Base-by-base conservation (phyloP, 2,888 invertebrate genomes). In the Actias luna region DNA sequence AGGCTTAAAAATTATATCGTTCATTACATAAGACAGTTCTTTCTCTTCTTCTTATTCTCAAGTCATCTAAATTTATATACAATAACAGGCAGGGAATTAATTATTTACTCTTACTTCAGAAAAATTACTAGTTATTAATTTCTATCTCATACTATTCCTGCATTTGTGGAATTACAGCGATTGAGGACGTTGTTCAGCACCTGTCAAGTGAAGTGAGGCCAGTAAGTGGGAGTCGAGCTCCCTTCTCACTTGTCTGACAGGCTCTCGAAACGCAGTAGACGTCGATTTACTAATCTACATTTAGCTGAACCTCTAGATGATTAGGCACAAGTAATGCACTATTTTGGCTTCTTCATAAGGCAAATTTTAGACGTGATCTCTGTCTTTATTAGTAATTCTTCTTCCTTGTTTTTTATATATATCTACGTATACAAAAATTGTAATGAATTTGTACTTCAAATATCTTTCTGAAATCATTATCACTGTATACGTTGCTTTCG, bases 261-360 rank as follows among this genome's bases (percentile, higher is more conserved):
- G 18, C 33, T 35, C 62, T 62, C 50, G 35, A 52, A 14, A 59
- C 59, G 36, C 52, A 55, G 52, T 39, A 59, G 39, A 59, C 63
- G 27, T 55, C 39, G 63, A 59, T 59, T 25, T 59, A 52, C 39
- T 63, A 63, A 63, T 63, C 52, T 52, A 10, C 63, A 36, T 52
- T 63, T 57, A 57, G n/a, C 36, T 52, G 57, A n/a, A 29, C 27
- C 25, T 42, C 14, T 57, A 55, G 35, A 35, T 29, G 46, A 29
- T 29, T 4, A 36, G 25, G 36, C 10, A 42, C 46, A 46, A 25
- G 14, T n/a, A 46, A 31, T 60, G 33, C 35, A 59, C 16, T 60
- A 27, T 22, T 29, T 5, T 8, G 33, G 35, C 35, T 36, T n/a
- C 10, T 27, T 59, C 5, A 18, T 16, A 33, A 59, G 27, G 1